A percentile compares a stretch with the other conserved stretches of the same genome.
phyloP scores from a whole-genome alignment of 2,797 vertebrate species.

The Bucorvus abyssinicus region DNA sequence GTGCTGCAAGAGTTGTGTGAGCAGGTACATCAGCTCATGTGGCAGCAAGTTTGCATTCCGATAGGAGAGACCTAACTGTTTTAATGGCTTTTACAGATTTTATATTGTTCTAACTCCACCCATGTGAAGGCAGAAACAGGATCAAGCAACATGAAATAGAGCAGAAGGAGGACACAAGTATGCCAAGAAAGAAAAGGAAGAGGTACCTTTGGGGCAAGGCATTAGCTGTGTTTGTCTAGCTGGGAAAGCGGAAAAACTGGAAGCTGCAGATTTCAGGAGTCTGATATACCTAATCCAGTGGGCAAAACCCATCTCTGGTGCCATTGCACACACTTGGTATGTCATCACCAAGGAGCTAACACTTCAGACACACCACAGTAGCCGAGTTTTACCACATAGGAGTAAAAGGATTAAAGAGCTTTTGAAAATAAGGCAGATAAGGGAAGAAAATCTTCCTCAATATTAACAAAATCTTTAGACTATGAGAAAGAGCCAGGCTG shows the following conservation, averaged over 20 bases:
- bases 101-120: background rate
- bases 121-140: background rate
- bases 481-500: background rate
- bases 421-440: slow-evolving; percentile 22
- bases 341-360: background rate
- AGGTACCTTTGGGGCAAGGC: background rate
- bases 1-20: background rate
- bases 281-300: background rate
- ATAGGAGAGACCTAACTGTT: background rate
- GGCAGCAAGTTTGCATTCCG: background rate
- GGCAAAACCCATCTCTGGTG: background rate
- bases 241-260: background rate
- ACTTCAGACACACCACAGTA: background rate
- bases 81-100: background rate
- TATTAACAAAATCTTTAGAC: background rate
- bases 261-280: background rate
- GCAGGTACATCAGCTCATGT: background rate
- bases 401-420: slow-evolving; percentile 13
- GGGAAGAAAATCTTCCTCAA: background rate
- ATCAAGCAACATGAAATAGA: background rate
- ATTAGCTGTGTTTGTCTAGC: background rate
- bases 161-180: background rate
- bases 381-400: background rate
- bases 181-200: background rate
- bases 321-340: background rate